Evolutionary conservation across 2,888 invertebrate genomes (phyloP).

Genomic region (Autographa gamma): DNA sequence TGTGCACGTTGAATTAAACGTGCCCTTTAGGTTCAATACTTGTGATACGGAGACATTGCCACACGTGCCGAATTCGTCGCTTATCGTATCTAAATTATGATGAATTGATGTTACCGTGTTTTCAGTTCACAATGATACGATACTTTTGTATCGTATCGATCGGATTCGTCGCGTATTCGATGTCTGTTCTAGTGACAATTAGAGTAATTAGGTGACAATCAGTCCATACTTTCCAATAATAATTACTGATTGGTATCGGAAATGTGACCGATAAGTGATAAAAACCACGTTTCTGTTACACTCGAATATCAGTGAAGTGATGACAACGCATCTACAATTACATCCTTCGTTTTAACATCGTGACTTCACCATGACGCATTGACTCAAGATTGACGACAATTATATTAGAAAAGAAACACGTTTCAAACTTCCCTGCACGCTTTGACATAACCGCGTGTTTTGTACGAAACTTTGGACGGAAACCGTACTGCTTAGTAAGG

Average conservation of each 20-base stretch:
- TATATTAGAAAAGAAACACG: neutral
- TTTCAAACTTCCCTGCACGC: neutral
- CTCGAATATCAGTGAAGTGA: neutral
- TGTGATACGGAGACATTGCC: neutral
- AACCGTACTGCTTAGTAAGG: neutral
- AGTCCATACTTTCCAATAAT: neutral
- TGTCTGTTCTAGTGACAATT: neutral
- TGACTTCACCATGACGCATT: neutral
- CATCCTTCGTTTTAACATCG: neutral
- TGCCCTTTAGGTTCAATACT: neutral
- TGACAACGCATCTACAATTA: neutral
- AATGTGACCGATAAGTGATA: neutral
- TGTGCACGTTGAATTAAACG: neutral
- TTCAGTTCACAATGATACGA: neutral
- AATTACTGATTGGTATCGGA: neutral
- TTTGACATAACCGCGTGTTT: neutral
- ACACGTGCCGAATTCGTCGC: neutral
- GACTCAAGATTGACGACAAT: neutral
- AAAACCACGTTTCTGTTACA: neutral
- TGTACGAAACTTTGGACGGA: slow-evolving; percentile 2
- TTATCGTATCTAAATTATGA: neutral
- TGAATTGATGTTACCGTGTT: slow-evolving; percentile 2
- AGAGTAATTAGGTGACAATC: neutral
- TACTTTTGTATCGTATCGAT: neutral
- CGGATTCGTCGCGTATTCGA: neutral